Base-by-base conservation (phyloP, 2,888 invertebrate genomes). In the Palloptera scutellata region DNA sequence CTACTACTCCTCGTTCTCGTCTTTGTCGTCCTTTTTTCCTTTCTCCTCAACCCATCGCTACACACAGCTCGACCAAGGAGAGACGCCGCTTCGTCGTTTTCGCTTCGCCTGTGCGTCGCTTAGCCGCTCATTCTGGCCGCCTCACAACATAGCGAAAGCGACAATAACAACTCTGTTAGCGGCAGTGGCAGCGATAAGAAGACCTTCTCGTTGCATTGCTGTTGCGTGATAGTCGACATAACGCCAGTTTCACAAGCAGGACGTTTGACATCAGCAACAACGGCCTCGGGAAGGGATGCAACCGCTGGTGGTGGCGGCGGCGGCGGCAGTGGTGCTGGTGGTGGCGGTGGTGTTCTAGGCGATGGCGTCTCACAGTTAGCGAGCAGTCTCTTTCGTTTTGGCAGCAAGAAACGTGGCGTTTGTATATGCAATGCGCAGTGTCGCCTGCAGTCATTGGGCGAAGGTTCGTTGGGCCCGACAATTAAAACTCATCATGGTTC, bases 161-260 rank as follows among this genome's bases (percentile, higher is more conserved):
- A 82, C 78, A 82, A 81, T 77, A 80, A 80, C 78, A 83, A 81
- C 78, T 76, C 81, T 74, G 75, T 77, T 79, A 76, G 77, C 76
- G 79, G 79, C 79, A 78, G 79, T 78, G 79, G 75, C 75, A 81
- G 81, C 79, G 84, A 85, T 77, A 85, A 84, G 76, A 85, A 85
- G 77, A 80, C 85, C 82, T 83, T 85, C 81, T 84, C 84, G 81
- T 82, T 85, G 78, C 85, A 85, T 81, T 85, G 85, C 81, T 85
- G 85, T 84, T 85, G 85, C 83, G 85, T 85, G 83, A 84, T 85
- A 81, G 85, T 85, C 79, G 85, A 85, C 81, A 85, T 85, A 80
- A 85, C 85, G 77, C 85, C 85, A 77, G 85, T 84, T 76, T 81
- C 84, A 82, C 79, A 82, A 82, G 78, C 83, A 82, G 81, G 81